phyloP scores from a whole-genome alignment of 53 echinoderm and acorn worm species.

The Henricia sp. region DNA sequence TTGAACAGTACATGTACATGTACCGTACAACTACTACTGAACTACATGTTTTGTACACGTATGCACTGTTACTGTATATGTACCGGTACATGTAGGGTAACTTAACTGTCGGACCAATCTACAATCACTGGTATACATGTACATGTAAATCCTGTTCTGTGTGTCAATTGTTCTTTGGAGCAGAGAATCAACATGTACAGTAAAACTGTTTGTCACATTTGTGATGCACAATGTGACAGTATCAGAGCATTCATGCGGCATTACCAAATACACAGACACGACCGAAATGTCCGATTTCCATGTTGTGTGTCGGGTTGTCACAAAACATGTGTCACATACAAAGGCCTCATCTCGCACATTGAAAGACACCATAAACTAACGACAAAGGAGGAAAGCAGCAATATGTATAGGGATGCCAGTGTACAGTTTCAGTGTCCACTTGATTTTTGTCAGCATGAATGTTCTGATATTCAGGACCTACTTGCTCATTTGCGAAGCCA shows the following conservation, averaged over 20 bases:
- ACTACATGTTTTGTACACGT: no score
- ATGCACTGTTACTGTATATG: no score
- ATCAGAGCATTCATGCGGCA: constrained; percentile 24
- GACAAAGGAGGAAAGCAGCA: not conserved
- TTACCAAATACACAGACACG: constrained; percentile 36
- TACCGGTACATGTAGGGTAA: no score
- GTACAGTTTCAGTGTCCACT: constrained; percentile 35
- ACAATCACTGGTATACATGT: no score
- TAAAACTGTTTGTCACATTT: constrained; percentile 20
- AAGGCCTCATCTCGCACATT: constrained; percentile 4
- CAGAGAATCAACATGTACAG: not conserved
- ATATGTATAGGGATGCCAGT: constrained; percentile 6
- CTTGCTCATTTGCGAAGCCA: constrained; percentile 49
- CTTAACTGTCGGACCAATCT: no score
- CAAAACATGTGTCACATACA: constrained; percentile 25
- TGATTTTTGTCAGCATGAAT: constrained; percentile 35
- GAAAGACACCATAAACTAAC: not conserved
- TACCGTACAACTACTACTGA: no score
- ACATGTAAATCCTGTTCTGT: no score
- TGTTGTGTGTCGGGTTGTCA: constrained; percentile 12
- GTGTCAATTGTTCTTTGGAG: no score
- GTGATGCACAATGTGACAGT: constrained; percentile 13
- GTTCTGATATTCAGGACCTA: constrained; percentile 37
- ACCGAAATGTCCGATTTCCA: constrained; percentile 12
- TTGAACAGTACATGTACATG: no score